phyloP scores from a whole-genome alignment of 2,797 vertebrate species.

The Sebastes trivittatus region DNA sequence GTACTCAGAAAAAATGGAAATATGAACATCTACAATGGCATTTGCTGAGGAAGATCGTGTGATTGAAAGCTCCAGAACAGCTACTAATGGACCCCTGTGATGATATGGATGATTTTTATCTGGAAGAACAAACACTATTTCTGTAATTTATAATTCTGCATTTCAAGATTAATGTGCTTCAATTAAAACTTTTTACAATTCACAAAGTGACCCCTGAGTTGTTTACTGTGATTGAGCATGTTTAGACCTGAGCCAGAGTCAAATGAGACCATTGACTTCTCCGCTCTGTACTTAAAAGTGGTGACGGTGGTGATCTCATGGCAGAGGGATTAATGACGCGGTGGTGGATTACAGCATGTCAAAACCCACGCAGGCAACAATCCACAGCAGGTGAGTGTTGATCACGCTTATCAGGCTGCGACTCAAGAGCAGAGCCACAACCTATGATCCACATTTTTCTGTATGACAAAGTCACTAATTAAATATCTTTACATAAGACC shows the following conservation, averaged over 20 bases:
- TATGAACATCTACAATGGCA: not conserved
- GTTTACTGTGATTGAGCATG: not conserved
- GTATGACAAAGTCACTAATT: not conserved
- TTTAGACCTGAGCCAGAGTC: not conserved
- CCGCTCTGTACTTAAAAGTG: conserved; percentile 10
- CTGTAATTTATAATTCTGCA: not conserved
- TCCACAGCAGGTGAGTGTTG: conserved; percentile 12
- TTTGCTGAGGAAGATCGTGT: not conserved
- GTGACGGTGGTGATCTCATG: conserved; percentile 13
- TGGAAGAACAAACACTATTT: not conserved
- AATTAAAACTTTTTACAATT: not conserved
- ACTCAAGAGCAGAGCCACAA: not conserved
- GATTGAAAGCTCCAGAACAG: not conserved
- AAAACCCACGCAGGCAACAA: not conserved
- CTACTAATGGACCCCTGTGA: not conserved
- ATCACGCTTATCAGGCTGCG: conserved; percentile 9
- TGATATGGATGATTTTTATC: not conserved
- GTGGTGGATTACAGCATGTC: conserved; percentile 46
- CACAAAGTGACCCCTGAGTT: not conserved
- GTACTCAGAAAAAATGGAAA: not conserved
- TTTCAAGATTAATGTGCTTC: not conserved
- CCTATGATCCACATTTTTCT: not conserved
- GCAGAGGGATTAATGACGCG: conserved; percentile 45
- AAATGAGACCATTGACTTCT: not conserved
- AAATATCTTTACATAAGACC: not conserved